These are phyloP conservation scores for Tetramorium bicarinatum DNA, from an alignment of 2,888 invertebrate genomes.

Conservation along the genomic window DNA sequence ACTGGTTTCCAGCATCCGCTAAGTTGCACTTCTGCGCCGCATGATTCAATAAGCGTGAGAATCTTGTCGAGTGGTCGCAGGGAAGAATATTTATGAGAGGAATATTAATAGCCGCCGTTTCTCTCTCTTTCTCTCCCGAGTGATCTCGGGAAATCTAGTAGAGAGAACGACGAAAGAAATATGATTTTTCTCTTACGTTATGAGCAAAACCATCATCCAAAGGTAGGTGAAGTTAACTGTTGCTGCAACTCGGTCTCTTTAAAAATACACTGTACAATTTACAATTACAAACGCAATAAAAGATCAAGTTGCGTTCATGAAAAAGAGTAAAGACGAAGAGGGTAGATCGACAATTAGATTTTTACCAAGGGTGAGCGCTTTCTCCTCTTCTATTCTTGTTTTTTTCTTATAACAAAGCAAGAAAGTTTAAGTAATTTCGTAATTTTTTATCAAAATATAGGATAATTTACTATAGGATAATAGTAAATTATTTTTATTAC, in stretches of 20 bases:
- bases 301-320: neutral
- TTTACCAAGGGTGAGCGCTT: neutral
- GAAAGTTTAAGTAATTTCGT: neutral
- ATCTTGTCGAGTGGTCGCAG: slow-evolving; percentile 59
- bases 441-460: neutral
- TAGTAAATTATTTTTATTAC: neutral
- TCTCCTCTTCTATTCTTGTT: neutral
- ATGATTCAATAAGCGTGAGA: slow-evolving; percentile 72
- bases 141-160: neutral
- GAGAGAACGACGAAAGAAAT: neutral
- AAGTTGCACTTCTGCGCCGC: slow-evolving; percentile 48
- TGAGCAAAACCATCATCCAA: neutral
- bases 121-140: neutral
- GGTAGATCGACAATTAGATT: neutral
- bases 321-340: neutral
- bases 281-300: neutral
- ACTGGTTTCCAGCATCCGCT: slow-evolving; percentile 67
- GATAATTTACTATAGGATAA: too few relatives aligned
- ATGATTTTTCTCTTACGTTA: slow-evolving; percentile 2
- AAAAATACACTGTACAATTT: neutral
- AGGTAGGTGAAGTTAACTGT: neutral
- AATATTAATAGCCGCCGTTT: slow-evolving; percentile 42
- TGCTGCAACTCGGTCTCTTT: slow-evolving; percentile 4
- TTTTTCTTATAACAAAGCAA: neutral
- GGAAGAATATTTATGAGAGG: slow-evolving; percentile 61